phyloP scores from a whole-genome alignment of 2,797 vertebrate species.

The Neosalanx taihuensis region DNA sequence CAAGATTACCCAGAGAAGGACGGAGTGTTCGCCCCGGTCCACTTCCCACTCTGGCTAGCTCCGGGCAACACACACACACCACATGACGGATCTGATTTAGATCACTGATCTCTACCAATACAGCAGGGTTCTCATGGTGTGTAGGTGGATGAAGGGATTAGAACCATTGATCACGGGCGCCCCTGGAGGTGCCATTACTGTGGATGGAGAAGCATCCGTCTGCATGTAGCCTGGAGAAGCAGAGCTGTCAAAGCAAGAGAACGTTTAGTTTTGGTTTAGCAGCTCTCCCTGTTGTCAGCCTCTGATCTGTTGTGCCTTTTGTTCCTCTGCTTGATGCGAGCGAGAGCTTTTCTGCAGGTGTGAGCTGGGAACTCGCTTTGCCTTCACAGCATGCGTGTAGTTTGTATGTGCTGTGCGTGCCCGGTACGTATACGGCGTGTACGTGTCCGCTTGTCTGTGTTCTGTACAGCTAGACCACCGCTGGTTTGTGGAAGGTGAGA shows the following conservation, averaged over 20 bases:
- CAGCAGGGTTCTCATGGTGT: neutral
- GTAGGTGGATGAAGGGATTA: neutral
- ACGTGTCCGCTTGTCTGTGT: neutral
- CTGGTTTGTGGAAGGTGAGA: too few relatives aligned
- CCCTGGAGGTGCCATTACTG: neutral
- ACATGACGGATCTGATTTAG: too few relatives aligned
- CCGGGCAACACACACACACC: too few relatives aligned
- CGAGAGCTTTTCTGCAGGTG: slow-evolving; percentile 6
- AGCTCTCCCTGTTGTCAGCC: neutral
- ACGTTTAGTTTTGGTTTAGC: neutral
- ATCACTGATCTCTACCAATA: neutral
- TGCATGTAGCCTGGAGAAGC: neutral
- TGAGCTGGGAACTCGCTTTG: neutral
- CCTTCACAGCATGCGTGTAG: too few relatives aligned
- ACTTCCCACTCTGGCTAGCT: too few relatives aligned
- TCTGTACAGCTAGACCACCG: too few relatives aligned
- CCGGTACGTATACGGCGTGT: neutral
- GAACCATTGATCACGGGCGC: neutral
- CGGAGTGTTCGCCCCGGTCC: too few relatives aligned
- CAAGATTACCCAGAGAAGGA: too few relatives aligned
- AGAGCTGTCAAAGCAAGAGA: neutral
- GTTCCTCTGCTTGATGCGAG: slow-evolving; percentile 27
- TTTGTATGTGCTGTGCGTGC: neutral
- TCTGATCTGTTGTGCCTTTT: slow-evolving; percentile 50
- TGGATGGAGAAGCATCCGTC: neutral